Conservation (phyloP, 2,797 vertebrate genomes). For the Dermochelys coriacea region DNA sequence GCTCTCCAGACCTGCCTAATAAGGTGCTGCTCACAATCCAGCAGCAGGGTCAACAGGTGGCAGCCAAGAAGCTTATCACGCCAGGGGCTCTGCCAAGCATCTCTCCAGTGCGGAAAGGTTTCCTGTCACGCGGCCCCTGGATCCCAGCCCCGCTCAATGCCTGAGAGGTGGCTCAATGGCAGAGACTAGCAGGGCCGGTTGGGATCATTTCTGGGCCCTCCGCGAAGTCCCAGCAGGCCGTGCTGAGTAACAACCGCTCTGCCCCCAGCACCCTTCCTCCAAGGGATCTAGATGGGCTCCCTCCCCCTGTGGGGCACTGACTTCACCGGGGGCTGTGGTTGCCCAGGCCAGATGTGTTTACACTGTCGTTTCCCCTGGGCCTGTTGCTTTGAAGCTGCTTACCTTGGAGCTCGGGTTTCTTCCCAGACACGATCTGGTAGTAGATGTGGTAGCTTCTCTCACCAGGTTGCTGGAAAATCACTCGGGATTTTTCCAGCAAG, state of each 20-base stretch:
- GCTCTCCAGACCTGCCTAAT: slow-evolving; percentile 69
- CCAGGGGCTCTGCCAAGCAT: slow-evolving; percentile 26
- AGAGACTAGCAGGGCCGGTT: neutral
- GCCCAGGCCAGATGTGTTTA: no score
- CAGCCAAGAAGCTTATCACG: neutral
- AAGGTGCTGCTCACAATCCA: slow-evolving; percentile 56
- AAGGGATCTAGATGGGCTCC: neutral
- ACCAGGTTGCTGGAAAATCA: slow-evolving; percentile 96
- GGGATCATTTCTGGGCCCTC: neutral
- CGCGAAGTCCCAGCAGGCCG: neutral
- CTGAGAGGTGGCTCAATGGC: neutral
- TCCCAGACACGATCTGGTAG: slow-evolving; percentile 96
- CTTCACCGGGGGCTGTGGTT: no score
- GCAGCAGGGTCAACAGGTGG: neutral
- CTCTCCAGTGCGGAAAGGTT: neutral
- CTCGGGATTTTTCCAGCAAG: slow-evolving; percentile 97
- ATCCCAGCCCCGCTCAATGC: neutral
- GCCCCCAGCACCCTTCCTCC: no score
- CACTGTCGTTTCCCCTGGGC: neutral
- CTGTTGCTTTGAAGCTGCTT: slow-evolving; percentile 10
- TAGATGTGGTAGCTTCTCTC: slow-evolving; percentile 96
- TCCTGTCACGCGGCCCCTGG: neutral
- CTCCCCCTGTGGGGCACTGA: no score
- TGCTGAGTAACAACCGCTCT: neutral
- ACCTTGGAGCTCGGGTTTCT: slow-evolving; percentile 94